phyloP scores from a whole-genome alignment of 2,797 vertebrate species.

The Agapornis canus region DNA sequence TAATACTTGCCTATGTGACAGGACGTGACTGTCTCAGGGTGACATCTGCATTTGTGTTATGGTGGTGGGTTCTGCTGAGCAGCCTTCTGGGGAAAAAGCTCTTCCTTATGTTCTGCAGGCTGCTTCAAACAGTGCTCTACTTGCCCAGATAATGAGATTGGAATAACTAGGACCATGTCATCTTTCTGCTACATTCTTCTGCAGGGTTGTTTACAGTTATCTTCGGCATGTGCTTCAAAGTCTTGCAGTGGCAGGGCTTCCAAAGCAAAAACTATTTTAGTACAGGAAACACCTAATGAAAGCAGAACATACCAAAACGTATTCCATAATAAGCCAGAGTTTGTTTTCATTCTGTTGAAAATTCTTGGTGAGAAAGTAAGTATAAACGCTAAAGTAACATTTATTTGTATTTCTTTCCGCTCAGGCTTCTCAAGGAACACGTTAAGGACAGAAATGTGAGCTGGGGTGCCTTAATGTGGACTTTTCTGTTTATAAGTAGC shows the following conservation, averaged over 20 bases:
- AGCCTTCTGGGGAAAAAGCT: neutral
- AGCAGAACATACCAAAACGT: neutral
- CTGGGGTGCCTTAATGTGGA: neutral
- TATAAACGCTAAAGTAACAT: neutral
- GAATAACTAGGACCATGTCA: neutral
- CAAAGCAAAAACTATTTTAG: neutral
- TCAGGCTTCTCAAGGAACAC: neutral
- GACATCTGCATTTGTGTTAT: neutral
- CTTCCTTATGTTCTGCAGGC: slow-evolving; percentile 11
- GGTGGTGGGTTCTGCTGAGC: neutral
- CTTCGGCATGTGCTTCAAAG: neutral
- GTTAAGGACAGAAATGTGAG: neutral
- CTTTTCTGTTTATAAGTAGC: neutral
- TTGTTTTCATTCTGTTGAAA: neutral
- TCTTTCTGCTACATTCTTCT: neutral
- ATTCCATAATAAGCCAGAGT: neutral
- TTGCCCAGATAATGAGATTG: neutral
- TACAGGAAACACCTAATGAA: neutral
- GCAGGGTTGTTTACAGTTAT: neutral
- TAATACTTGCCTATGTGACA: neutral
- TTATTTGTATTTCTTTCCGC: neutral
- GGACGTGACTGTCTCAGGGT: neutral
- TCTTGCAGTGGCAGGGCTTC: neutral
- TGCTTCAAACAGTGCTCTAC: neutral
- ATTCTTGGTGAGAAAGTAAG: neutral